Base-by-base conservation (phyloP, 2,888 invertebrate species). In the Drepanosiphum platanoidis region DNA sequence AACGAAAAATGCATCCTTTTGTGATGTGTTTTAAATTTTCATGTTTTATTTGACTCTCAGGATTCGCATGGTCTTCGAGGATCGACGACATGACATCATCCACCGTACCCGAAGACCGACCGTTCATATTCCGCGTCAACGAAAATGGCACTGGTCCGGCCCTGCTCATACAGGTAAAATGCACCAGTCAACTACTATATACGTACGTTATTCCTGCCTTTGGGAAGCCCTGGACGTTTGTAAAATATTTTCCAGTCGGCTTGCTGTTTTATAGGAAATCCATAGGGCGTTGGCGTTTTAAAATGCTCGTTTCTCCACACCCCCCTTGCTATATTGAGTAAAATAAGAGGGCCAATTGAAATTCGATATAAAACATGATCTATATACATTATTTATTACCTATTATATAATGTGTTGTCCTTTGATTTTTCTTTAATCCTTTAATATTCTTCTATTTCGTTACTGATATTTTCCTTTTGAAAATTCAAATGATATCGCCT, bases 131-230 rank as follows among this genome's bases (percentile, higher is more conserved):
- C 90, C 92, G 94, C 87, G 91, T 94, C 87, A 95, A 95, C 89
- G 94, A 95, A 88, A 94, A 92, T 88, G 94, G 94, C 39, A 91
- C 91, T 75, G 94, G 94, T 88, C 94, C 94, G n/a, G 93, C 93
- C 90, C 91, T 95, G 71, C 91, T 95, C 77, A 91, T 93, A 71
- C 94, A 94, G 93, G 94, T 94, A 91, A 52, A 46, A 9, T 22
- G 22, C 52, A 18, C n/a, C 36, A 13, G 8, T 36, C 5, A 27
- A 32, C n/a, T n/a, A n/a, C n/a, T n/a, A n/a, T n/a, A n/a, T n/a
- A n/a, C n/a, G n/a, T n/a, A n/a, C n/a, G n/a, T n/a, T n/a, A n/a
- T n/a, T n/a, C n/a, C n/a, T n/a, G n/a, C n/a, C 2, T 80, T 46
- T 80, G 68, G 15, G 80, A 80, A 80, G 46, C 68, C 46, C 68